Conservation (phyloP, 1,140 invertebrate species). For the Aleiodes sp. region DNA sequence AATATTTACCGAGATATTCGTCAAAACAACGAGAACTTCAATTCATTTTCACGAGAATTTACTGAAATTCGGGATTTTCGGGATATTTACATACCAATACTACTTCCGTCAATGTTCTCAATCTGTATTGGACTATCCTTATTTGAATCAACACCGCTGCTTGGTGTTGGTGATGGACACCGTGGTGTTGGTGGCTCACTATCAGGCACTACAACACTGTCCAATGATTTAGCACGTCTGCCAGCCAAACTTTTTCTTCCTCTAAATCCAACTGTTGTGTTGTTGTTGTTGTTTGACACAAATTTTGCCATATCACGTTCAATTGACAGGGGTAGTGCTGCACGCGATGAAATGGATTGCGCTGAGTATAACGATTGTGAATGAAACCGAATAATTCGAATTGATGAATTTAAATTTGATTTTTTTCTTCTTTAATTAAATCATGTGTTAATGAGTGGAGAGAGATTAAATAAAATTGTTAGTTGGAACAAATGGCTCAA, state of each 20-base stretch:
- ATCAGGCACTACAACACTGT: slow-evolving; percentile 60
- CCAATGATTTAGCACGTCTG: slow-evolving; percentile 63
- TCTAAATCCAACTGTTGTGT: slow-evolving; percentile 23
- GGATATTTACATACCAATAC: slow-evolving; percentile 64
- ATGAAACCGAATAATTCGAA: slow-evolving; percentile 8
- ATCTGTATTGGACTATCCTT: slow-evolving; percentile 94
- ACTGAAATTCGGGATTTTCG: not conserved
- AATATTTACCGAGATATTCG: not conserved
- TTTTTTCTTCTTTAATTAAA: no score
- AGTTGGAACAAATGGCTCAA: not conserved
- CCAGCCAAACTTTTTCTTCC: slow-evolving; percentile 48
- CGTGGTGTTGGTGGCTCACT: slow-evolving; percentile 69
- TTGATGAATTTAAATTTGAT: no score
- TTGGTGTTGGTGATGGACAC: slow-evolving; percentile 88
- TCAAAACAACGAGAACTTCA: no score
- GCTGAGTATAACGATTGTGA: slow-evolving; percentile 46
- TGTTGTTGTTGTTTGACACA: slow-evolving; percentile 46
- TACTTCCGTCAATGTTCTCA: slow-evolving; percentile 78
- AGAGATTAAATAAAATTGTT: slow-evolving; percentile 7
- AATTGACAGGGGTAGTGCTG: slow-evolving; percentile 65
- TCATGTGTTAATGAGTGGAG: not conserved
- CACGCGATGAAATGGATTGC: slow-evolving; percentile 49
- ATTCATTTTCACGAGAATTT: not conserved
- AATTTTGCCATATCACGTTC: slow-evolving; percentile 67
- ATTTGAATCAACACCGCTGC: slow-evolving; percentile 87